Conservation (phyloP, 2,888 invertebrate species). For the Apotomis capreana region DNA sequence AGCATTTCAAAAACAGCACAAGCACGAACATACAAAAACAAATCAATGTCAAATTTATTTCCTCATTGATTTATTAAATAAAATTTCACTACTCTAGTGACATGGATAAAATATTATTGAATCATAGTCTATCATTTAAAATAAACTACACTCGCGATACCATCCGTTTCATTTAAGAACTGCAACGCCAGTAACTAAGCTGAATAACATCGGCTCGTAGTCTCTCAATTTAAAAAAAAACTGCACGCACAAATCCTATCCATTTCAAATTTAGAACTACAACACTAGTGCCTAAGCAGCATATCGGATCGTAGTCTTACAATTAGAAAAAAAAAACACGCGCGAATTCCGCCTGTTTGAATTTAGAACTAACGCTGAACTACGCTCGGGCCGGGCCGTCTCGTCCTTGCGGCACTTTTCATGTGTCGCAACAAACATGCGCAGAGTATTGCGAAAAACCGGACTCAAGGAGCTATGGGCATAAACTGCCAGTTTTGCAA, state of each 20-base stretch:
- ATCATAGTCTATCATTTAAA: too few species aligned
- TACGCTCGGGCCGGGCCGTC: slow-evolving; percentile 26
- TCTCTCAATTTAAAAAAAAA: too few species aligned
- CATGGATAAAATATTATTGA: too few species aligned
- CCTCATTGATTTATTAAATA: too few species aligned
- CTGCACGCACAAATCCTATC: too few species aligned
- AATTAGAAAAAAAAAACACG: not conserved
- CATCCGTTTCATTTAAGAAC: too few species aligned
- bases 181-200: too few species aligned
- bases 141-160: too few species aligned
- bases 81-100: too few species aligned
- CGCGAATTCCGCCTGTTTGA: slow-evolving; percentile 35
- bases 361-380: slow-evolving; percentile 42
- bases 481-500: not conserved
- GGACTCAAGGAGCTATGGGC: not conserved
- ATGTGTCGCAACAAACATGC: slow-evolving; percentile 34
- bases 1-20: not conserved
- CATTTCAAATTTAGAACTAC: too few species aligned
- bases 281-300: not conserved
- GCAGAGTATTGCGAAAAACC: slow-evolving; percentile 28
- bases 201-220: too few species aligned
- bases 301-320: not conserved
- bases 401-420: slow-evolving; percentile 46
- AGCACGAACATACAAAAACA: not conserved
- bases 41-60: too few species aligned